Evolutionary conservation across 2,797 vertebrate species (phyloP).

Genomic region (Tinamus major): DNA sequence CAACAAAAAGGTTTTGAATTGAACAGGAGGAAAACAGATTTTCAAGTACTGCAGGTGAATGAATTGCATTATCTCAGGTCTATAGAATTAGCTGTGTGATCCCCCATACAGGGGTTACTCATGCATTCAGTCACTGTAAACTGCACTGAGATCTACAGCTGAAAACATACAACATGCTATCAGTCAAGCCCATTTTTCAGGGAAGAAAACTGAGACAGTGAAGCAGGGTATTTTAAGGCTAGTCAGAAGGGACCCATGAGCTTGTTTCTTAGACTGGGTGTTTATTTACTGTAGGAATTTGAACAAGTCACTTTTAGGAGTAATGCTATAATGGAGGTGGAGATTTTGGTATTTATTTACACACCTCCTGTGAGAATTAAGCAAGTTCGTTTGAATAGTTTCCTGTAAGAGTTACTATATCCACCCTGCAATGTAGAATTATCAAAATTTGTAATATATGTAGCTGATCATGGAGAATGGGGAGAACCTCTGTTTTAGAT

Average conservation of each 20-base stretch:
- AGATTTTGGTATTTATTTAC: neutral
- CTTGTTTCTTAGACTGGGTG: neutral
- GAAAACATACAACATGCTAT: neutral
- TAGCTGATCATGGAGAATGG: neutral
- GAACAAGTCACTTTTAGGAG: neutral
- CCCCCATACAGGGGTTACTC: neutral
- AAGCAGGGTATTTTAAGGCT: neutral
- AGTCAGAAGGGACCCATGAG: neutral
- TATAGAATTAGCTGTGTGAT: no score
- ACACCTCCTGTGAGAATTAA: neutral
- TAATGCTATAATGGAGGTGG: neutral
- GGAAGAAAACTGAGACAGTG: neutral
- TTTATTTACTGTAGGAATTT: neutral
- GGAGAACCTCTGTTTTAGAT: neutral
- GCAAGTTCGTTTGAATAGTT: neutral
- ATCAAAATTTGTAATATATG: neutral
- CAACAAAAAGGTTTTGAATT: neutral
- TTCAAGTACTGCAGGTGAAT: neutral
- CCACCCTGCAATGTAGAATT: neutral
- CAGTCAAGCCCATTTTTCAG: neutral
- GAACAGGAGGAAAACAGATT: neutral
- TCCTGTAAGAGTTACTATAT: neutral
- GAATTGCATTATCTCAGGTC: neutral
- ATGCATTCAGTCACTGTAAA: neutral
- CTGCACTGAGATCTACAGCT: neutral